Evolutionary conservation across 2,797 vertebrate genomes (phyloP).

Genomic region (Liparis tanakae): DNA sequence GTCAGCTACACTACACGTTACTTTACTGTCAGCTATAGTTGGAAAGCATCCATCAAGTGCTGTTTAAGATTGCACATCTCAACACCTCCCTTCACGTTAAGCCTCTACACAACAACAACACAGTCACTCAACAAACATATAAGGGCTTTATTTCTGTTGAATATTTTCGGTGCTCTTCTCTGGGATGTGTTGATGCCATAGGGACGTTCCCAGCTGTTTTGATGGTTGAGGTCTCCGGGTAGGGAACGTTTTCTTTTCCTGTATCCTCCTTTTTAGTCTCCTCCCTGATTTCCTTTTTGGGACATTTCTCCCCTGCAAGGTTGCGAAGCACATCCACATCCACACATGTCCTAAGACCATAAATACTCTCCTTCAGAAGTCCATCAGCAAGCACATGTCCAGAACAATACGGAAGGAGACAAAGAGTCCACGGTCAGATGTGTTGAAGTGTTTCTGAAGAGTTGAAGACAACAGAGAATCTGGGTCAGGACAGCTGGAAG

Average conservation of each 20-base stretch:
- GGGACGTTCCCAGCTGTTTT: slow-evolving; percentile 31
- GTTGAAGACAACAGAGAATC: slow-evolving; percentile 50
- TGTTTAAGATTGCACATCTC: slow-evolving; percentile 11
- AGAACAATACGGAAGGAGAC: background rate
- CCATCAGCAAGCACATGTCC: background rate
- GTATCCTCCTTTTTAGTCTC: slow-evolving; percentile 39
- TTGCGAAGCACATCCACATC: slow-evolving; percentile 31
- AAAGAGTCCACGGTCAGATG: background rate
- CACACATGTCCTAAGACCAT: slow-evolving; percentile 18
- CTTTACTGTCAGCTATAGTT: background rate
- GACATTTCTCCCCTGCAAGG: slow-evolving; percentile 52
- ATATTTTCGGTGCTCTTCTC: background rate
- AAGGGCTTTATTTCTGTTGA: background rate
- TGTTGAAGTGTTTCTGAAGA: slow-evolving; percentile 25
- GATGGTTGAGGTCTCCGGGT: slow-evolving; percentile 32
- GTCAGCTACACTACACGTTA: background rate
- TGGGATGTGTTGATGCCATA: slow-evolving; percentile 20
- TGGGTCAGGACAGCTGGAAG: slow-evolving; percentile 70
- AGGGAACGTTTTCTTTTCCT: background rate
- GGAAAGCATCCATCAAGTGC: background rate
- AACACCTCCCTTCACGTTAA: background rate
- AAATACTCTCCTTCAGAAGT: slow-evolving; percentile 18
- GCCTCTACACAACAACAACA: slow-evolving; percentile 1
- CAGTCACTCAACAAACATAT: background rate
- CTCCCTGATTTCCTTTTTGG: slow-evolving; percentile 34